Evolutionary conservation across 2,113 vertebrate genomes (phyloP), one percentile per base, ranked within the genome.

Genomic region (Thalassoma bifasciatum): DNA sequence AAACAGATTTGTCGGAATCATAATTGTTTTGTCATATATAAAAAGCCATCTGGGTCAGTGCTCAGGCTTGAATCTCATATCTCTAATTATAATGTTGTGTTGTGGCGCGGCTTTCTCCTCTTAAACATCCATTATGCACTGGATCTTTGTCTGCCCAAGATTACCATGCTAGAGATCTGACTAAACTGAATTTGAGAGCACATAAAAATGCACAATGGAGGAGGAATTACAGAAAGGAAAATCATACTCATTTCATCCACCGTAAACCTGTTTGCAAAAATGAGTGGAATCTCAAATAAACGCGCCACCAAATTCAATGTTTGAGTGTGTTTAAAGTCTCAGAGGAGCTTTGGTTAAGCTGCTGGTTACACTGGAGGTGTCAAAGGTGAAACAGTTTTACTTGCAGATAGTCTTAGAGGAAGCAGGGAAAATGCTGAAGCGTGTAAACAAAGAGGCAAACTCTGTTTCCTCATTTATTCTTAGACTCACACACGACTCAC

Each of bases 91-190:
- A 57, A 73, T 38, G 74, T 79, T 74, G 86, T 86, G 77, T 56
- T 83, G 84, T 68, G 81, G 83, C 26, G 74, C 59, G 73, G 79
- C 78, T 69, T 61, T 82, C 78, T 77, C 66, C 73, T 54, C 60
- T 80, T 73, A 84, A 84, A 86, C 72, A 61, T 67, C 79, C 53
- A 84, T 87, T 90, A 81, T 77, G 81, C 47, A 52, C 66, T 87
- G 78, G 86, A 75, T 44, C 72, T 40, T 14, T 54, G 76, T 79
- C 76, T 69, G 58, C 38, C 81, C 73, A 22, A 44, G 40, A 72
- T 86, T 40, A 87, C 75, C 52, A 34, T 75, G 80, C 61, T 83
- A 26, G 66, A 36, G 64, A 62, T 53, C 72, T 69, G 68, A 86
- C 79, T 80, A 72, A 82, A 85, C 77, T 46, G 64, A 80, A 54